Conservation (phyloP, 2,797 vertebrate species). For the Alauda arvensis region DNA sequence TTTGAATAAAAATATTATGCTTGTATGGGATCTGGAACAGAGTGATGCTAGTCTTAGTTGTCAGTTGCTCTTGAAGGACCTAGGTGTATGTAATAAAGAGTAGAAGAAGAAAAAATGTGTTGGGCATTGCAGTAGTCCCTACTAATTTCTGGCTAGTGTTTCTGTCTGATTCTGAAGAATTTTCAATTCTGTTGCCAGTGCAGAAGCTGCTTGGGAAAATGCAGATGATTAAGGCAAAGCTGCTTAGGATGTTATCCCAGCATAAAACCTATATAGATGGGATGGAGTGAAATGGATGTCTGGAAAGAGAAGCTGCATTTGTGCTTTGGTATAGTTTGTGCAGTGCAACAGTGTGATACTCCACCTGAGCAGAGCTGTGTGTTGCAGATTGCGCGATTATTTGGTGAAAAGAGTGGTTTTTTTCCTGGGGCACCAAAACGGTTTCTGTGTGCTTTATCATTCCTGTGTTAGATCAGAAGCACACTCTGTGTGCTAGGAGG, state of each 20-base stretch:
- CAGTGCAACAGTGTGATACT: not conserved
- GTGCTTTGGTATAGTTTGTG: not conserved
- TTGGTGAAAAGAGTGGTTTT: not conserved
- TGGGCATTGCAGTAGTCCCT: not conserved
- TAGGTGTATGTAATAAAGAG: not conserved
- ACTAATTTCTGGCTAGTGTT: not conserved
- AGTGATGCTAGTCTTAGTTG: not conserved
- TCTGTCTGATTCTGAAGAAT: not conserved
- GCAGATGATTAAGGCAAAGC: not conserved
- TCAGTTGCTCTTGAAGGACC: not conserved
- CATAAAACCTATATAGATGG: not conserved
- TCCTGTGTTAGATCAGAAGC: not conserved
- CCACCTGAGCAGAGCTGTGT: rapidly evolving
- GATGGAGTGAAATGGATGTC: not conserved
- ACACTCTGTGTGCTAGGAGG: not conserved
- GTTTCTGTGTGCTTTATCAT: not conserved
- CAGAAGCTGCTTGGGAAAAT: not conserved
- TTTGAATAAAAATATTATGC: rapidly evolving
- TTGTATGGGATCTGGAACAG: not conserved
- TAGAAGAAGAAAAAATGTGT: not conserved
- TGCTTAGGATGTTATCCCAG: not conserved
- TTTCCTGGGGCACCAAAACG: not conserved
- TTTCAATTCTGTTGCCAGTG: not conserved
- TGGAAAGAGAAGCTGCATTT: not conserved
- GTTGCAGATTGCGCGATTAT: not conserved